Base-by-base conservation (phyloP, 2,888 invertebrate species). In the Malachius bipustulatus region DNA sequence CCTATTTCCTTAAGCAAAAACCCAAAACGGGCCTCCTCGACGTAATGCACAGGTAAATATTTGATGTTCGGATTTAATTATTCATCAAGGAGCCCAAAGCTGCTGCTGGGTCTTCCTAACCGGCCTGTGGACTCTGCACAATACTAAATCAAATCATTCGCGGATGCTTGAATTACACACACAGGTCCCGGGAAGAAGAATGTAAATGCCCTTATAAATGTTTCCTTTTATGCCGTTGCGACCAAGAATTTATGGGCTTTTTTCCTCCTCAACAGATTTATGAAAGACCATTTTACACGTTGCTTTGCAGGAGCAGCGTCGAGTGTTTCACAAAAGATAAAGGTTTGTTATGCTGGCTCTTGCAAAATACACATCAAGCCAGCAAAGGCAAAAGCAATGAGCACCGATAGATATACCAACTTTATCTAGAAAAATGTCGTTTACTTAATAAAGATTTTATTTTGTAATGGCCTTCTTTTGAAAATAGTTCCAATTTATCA, bases 151-250 rank as follows among this genome's bases (percentile, higher is more conserved):
- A 19, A 19, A 19, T 19, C 24, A n/a, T 8, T n/a, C 34, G 43
- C 45, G 40, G 46, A 47, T 46, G 46, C 43, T 40, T 47, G 48
- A 49, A 47, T 49, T 51, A 47, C 47, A 51, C 49, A 37, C 38
- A 43, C n/a, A n/a, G n/a, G n/a, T n/a, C 40, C 43, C 46, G 42
- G 41, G 44, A 47, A 48, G 48, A 47, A 49, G 48, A 47, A 50
- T 49, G 47, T 46, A 49, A 51, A 51, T 47, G 47, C 47, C 46
- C 46, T 51, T 49, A 49, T 51, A 49, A 49, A 51, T 51, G 50
- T 51, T 51, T 49, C 47, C 46, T 48, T 47, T 48, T 47, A 48
- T 46, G 44, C 47, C 38, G 45, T 42, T 43, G 45, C 39, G 42
- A 39, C 45, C 44, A 37, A 43, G 33, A 49, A 48, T 51, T 51